Evolutionary conservation across 2,888 invertebrate genomes (phyloP).

Genomic region (Pandemis heparana): DNA sequence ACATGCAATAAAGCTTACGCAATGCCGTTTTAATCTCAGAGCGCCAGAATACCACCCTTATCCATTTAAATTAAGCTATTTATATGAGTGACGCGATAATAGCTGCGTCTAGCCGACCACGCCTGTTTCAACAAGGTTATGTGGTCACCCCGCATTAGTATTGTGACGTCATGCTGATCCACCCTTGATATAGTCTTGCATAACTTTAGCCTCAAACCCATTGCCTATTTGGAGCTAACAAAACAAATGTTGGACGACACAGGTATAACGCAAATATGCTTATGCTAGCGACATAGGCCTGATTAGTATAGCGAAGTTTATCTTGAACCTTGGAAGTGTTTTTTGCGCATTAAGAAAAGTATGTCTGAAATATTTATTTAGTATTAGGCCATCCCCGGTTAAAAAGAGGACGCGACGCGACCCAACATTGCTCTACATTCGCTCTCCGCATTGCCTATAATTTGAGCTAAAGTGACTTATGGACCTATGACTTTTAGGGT

Average conservation of each 20-base stretch:
- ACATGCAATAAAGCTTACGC: slow-evolving; percentile 37
- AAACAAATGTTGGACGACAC: slow-evolving; percentile 13
- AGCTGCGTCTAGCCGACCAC: slow-evolving; percentile 51
- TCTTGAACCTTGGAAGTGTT: slow-evolving; percentile 5
- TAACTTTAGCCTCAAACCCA: slow-evolving; percentile 2
- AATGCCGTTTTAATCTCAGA: slow-evolving; percentile 23
- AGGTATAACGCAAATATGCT: slow-evolving; percentile 6
- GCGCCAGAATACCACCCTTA: slow-evolving; percentile 11
- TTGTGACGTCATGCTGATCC: slow-evolving; percentile 51
- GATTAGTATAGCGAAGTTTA: slow-evolving; percentile 19
- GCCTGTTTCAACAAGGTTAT: slow-evolving; percentile 50
- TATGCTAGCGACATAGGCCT: slow-evolving; percentile 1
- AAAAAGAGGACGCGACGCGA: slow-evolving; percentile 63
- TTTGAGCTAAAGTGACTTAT: slow-evolving; percentile 12
- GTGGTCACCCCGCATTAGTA: slow-evolving; percentile 48
- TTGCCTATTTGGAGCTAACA: neutral
- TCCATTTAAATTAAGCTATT: slow-evolving; percentile 41
- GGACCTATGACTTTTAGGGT: slow-evolving; percentile 16
- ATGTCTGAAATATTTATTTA: slow-evolving; percentile 43
- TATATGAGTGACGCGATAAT: slow-evolving; percentile 50
- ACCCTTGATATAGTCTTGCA: slow-evolving; percentile 30
- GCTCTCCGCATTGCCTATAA: slow-evolving; percentile 49
- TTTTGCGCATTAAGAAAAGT: slow-evolving; percentile 44
- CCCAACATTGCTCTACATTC: slow-evolving; percentile 65
- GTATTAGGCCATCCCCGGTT: slow-evolving; percentile 47